Base-by-base conservation (phyloP, 2,113 vertebrate genomes). In the Actenoides lindsayi region DNA sequence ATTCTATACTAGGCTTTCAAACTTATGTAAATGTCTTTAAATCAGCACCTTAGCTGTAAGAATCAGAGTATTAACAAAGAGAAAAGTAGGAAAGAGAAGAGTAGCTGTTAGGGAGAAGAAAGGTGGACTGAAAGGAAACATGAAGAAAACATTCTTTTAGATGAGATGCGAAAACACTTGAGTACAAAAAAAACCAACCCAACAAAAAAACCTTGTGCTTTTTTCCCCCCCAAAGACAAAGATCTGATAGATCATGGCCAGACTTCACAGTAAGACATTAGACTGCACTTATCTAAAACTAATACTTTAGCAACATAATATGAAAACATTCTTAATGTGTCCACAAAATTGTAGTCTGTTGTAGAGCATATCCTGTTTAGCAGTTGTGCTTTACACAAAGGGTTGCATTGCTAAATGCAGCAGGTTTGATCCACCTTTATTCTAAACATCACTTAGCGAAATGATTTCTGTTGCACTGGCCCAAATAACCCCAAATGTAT, bases 361-460 rank as follows among this genome's bases (percentile, higher is more conserved):
- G 27, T 3, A 19, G 8, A 27, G 16, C 2, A 5, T 15, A 35
- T 0, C 1, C 15, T 37, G 11, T 17, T 54, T 11, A 60, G 44
- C 70, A 60, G 35, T 11, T 56, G 42, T 24, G 48, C 65, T 75
- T 78, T 46, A 63, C 51, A 33, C 3, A 76, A 63, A 16, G 2
- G 16, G 4, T 11, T 71, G 23, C 14, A 11, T 21, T 64, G 46
- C 46, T 35, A 54, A 21, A 8, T 41, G 35, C 41, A 67, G 33
- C 13, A 51, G 25, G 60, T 63, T 13, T 57, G 50, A 88, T 53
- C 10, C 33, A 48, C 35, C 33, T 71, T 76, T 4, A 1, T 3
- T 39, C 30, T 71, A n/a, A 71, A 30, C 14, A 56, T 2, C 33
- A 19, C 4, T 15, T 21, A 20, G 17, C 37, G 16, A 76, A 78